Conservation (phyloP, 1,140 invertebrate species). For the Homalodisca vitripennis region DNA sequence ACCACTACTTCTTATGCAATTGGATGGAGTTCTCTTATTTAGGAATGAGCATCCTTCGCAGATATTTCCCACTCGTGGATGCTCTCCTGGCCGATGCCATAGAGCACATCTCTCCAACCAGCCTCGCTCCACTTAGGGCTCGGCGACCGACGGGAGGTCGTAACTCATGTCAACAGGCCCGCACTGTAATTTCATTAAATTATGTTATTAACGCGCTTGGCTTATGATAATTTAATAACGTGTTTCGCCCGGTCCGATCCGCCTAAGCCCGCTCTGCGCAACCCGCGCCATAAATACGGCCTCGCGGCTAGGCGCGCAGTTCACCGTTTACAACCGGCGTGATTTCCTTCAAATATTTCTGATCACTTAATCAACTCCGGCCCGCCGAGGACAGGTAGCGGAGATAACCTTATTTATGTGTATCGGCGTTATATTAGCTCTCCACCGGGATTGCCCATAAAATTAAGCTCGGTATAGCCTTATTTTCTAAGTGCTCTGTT, state of each 20-base stretch:
- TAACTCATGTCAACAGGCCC: conserved; percentile 25
- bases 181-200: conserved; percentile 27
- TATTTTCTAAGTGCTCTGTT: no score
- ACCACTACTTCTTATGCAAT: no score
- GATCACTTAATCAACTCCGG: conserved; percentile 12
- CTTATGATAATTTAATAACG: conserved; percentile 27
- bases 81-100: no score
- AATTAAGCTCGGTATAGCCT: no score
- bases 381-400: no score
- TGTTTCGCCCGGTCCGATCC: conserved; percentile 1
- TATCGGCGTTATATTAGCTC: no score
- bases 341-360: conserved; percentile 2
- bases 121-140: background rate
- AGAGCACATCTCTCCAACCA: background rate
- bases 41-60: no score
- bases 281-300: background rate
- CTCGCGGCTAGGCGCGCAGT: background rate
- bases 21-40: no score
- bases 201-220: conserved; percentile 23
- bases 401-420: no score
- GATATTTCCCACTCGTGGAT: no score
- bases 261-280: conserved; percentile 21
- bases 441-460: no score
- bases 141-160: background rate
- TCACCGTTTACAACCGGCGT: conserved; percentile 2